Base-by-base conservation (phyloP, 2,888 invertebrate genomes). In the Yponomeuta sedellus region DNA sequence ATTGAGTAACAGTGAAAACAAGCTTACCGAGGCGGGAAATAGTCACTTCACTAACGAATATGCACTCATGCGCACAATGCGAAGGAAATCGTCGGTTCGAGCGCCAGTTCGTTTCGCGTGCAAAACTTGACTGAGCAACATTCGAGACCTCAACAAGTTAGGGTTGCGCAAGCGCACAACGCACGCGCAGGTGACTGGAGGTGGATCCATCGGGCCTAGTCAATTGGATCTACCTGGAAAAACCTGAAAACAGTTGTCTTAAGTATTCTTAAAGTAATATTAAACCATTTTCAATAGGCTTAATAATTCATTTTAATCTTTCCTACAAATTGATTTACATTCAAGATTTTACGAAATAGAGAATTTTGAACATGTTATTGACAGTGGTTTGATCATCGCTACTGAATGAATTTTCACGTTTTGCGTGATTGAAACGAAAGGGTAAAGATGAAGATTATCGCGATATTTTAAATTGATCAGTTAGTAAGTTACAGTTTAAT, bases 121-220 rank as follows among this genome's bases (percentile, higher is more conserved):
- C 64, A 25, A 20, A 52, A 64, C 19, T 64, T 64, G 52, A 64
- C 64, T 64, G 64, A 64, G 25, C 64, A 62, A 64, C 20, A 52
- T 10, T 64, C 44, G 8, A 16, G n/a, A 59, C 59, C n/a, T 34
- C 16, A 34, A 19, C 28, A 59, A 19, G 39, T 2, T 62, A 19
- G 8, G 16, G 20, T 59, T 20, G 59, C 59, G 59, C 44, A 59
- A 59, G 20, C 34, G 34, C 34, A 25, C 3, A 19, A 16, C 39
- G 62, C 34, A 19, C 62, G 59, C 59, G 20, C 59, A 39, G 70
- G 71, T 70, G 71, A 71, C 70, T 68, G 70, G 71, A 70, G 68
- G 70, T 70, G 70, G 70, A 71, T 70, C 70, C 68, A 70, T 71
- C 10, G 62, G 20, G 10, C 12, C 22, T 8, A 40, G 19, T 34